Evolutionary conservation across 2,797 vertebrate genomes (phyloP), one percentile per base, ranked within the genome.

Genomic region (Myoxocephalus aenaeus): DNA sequence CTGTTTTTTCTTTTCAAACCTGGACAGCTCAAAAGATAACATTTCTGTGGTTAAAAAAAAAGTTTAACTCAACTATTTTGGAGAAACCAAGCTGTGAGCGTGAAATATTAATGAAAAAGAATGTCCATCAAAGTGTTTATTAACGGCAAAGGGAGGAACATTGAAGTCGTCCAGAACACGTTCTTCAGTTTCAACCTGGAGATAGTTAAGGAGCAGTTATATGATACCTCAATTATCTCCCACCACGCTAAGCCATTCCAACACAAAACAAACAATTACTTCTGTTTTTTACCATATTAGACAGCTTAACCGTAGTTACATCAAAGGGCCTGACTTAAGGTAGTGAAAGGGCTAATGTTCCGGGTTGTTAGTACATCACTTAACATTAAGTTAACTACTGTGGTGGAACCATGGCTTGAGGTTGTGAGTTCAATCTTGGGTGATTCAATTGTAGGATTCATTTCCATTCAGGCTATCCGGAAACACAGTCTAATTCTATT

Each of bases 381-480:
- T 58, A 72, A 61, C 40, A 87, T 63, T 64, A 71, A 48, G 75
- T 25, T 70, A 83, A 58, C 15, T 48, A 20, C 61, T 46, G 42
- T 25, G 2, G 20, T 59, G 73, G 56, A 80, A 80, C 83, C 32
- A 69, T 51, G n/a, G 57, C 38, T 57, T 5, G 13, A 71, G 77
- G 59, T 78, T 73, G 56, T 14, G n/a, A 44, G 71, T 76, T 81
- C 56, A 80, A 8, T 67, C 36, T 38, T 14, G 32, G 40, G 44
- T 87, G 67, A 85, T 80, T 89, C 25, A 73, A 83, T 89, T 88
- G 75, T 11, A 82, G 72, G 46, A 68, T 81, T 82, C 12, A 77
- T 92, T 91, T 87, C 65, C 75, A 88, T 87, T 80, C 38, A 74
- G 63, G 70, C 59, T 66, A 71, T 82, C 79, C 68, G 40, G 40